Conservation (phyloP, 1,140 invertebrate species). For the Gonioctena quinquepunctata region DNA sequence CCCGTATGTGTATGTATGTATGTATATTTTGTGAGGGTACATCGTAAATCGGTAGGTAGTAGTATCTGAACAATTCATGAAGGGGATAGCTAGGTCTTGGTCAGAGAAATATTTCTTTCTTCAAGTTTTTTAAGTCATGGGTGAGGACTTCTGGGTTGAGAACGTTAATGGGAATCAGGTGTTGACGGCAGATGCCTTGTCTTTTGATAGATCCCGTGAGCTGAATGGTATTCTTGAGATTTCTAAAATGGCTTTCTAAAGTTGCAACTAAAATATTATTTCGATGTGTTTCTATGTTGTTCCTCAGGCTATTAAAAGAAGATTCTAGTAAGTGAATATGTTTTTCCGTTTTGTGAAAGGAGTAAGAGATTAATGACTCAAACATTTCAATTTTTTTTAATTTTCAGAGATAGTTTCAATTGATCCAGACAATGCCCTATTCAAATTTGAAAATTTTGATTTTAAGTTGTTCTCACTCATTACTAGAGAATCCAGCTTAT, state of each 20-base stretch:
- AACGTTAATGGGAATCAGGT: not conserved
- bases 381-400: slow-evolving; percentile 18
- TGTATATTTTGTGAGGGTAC: not conserved
- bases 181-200: not conserved
- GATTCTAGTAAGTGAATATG: not conserved
- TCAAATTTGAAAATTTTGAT: not conserved
- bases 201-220: not conserved
- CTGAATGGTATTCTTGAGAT: not conserved
- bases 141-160: not conserved
- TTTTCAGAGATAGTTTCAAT: not conserved
- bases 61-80: slow-evolving; percentile 5
- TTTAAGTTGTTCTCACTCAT: slow-evolving; percentile 16
- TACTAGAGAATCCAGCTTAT: slow-evolving; percentile 11
- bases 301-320: not conserved
- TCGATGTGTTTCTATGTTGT: not conserved
- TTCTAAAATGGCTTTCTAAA: not conserved
- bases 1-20: slow-evolving; percentile 3
- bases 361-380: too few relatives aligned
- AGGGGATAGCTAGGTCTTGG: slow-evolving; percentile 13
- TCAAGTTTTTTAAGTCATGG: not conserved
- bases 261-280: not conserved
- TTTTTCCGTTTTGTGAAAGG: slow-evolving; percentile 1
- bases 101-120: not conserved
- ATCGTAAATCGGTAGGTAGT: slow-evolving; percentile 19
- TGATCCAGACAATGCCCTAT: slow-evolving; percentile 3